phyloP scores from a whole-genome alignment of 2,797 vertebrate genomes.

The Peromyscus aztecus region DNA sequence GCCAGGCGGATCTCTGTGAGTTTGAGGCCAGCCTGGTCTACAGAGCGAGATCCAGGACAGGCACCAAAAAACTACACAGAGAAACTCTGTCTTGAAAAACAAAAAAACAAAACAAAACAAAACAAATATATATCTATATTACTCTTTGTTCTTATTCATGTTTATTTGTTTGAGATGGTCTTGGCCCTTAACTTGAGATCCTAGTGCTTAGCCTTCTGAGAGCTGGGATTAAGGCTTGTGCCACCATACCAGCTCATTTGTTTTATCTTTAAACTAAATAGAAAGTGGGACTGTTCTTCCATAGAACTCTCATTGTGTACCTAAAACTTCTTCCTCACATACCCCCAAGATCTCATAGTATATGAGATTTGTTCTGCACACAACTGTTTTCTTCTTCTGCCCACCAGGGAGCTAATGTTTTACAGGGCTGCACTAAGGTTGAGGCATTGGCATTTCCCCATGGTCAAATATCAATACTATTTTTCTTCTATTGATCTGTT shows the following conservation, averaged over 20 bases:
- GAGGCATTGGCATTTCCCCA: neutral
- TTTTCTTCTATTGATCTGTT: neutral
- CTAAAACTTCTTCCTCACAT: neutral
- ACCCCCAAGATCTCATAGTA: neutral
- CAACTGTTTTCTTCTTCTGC: neutral
- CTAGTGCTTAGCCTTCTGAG: neutral
- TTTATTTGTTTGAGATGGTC: neutral
- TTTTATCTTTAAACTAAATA: neutral
- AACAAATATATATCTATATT: too few relatives aligned
- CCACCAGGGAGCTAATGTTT: neutral
- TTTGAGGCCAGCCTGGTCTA: too few relatives aligned
- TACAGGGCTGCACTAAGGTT: neutral
- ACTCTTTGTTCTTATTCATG: neutral
- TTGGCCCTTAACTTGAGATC: neutral
- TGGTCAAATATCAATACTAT: neutral
- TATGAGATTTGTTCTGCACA: neutral
- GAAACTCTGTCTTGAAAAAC: too few relatives aligned
- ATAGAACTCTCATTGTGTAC: neutral
- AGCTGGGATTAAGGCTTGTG: neutral
- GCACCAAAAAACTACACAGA: too few relatives aligned
- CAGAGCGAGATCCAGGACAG: too few relatives aligned
- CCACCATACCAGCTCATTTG: neutral
- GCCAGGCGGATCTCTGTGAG: too few relatives aligned
- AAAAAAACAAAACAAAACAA: too few relatives aligned
- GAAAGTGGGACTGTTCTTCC: neutral